Evolutionary conservation across 2,113 vertebrate genomes (phyloP).

Genomic region (Platysternon megacephalum): DNA sequence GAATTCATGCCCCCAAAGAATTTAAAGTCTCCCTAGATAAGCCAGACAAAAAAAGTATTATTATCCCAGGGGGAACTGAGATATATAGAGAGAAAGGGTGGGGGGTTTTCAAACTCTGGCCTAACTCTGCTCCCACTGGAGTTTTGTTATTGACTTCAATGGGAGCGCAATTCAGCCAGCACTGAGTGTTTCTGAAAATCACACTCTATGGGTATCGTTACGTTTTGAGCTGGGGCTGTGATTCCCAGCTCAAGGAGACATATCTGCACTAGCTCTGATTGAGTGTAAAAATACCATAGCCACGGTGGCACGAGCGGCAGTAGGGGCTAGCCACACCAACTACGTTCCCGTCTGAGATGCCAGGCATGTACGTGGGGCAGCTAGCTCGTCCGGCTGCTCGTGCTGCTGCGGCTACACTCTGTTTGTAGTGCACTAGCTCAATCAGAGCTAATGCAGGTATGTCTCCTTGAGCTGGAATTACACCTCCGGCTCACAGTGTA

Average conservation of each 20-base stretch:
- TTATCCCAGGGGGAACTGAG: rapidly evolving
- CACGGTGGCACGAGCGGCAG: background rate
- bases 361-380: background rate
- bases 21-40: background rate
- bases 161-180: background rate
- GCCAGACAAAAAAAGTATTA: background rate
- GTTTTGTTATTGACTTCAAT: rapidly evolving
- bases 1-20: background rate
- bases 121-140: background rate
- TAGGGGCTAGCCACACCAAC: background rate
- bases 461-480: background rate
- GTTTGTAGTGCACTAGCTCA: background rate
- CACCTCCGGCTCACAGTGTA: background rate
- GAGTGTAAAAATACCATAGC: background rate
- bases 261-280: background rate
- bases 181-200: rapidly evolving
- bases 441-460: background rate
- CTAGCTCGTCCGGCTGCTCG: background rate
- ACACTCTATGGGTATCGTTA: background rate
- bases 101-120: constrained; percentile 1
- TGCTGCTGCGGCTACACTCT: background rate
- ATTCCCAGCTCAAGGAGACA: background rate
- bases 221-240: background rate
- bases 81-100: background rate
- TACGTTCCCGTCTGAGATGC: background rate